Conservation (phyloP, 2,797 vertebrate genomes). For the Microctenopoma steveboyesi region DNA sequence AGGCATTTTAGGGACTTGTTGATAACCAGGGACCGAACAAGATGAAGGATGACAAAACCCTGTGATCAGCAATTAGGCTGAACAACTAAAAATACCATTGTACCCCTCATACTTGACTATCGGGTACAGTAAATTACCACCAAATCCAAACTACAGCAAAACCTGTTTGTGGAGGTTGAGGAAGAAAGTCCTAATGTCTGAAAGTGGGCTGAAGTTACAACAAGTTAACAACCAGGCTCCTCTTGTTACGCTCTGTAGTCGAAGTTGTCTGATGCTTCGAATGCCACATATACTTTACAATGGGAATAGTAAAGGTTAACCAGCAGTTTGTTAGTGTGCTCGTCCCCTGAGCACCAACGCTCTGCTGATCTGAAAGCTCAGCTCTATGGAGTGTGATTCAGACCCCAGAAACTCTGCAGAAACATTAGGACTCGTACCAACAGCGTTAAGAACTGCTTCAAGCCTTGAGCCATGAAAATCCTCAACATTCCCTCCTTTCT, state of each 20-base stretch:
- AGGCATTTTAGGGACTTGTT: too few species aligned
- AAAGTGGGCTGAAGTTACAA: neutral
- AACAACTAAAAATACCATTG: too few species aligned
- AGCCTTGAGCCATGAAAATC: constrained; percentile 4
- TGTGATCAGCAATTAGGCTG: too few species aligned
- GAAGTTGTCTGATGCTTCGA: neutral
- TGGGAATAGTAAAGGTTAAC: neutral
- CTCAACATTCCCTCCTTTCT: constrained; percentile 2
- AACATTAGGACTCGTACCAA: constrained; percentile 13
- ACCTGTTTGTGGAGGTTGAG: too few species aligned
- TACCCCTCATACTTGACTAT: too few species aligned
- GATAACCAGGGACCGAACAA: too few species aligned
- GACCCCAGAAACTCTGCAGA: constrained; percentile 9
- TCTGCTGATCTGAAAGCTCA: constrained; percentile 2
- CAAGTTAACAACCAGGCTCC: neutral
- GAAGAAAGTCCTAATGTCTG: too few species aligned
- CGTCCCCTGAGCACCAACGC: constrained; percentile 1
- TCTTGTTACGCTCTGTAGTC: neutral
- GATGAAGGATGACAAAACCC: too few species aligned
- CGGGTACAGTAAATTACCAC: too few species aligned
- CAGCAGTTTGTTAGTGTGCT: neutral
- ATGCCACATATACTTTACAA: neutral
- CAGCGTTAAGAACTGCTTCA: constrained; percentile 5
- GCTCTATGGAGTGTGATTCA: neutral
- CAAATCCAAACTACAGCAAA: too few species aligned